Base-by-base conservation (phyloP, 2,888 invertebrate species). In the Eilema caniola region DNA sequence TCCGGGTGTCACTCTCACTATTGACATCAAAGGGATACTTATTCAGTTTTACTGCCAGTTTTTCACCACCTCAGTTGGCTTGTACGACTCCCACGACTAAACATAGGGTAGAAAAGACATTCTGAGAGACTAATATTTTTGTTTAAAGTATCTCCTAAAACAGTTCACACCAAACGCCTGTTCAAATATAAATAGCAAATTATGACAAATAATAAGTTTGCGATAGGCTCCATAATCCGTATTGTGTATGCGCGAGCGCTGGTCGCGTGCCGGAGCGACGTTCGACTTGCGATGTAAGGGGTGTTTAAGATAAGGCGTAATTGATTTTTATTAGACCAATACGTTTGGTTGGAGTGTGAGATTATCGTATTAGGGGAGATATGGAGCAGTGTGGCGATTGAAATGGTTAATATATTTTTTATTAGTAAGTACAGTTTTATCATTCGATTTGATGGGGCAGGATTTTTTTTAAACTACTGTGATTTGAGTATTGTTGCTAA, bases 301-400 rank as follows among this genome's bases (percentile, higher is more conserved):
- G 67, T 61, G 33, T 60, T 20, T 4, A 11, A 57, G 83, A 81
- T 81, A 81, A 81, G 73, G 16, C 1, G 57, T 79, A 74, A 81
- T 81, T 81, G 81, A 77, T 76, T 83, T 82, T 79, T 83, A 82
- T 82, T 79, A 78, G 71, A 62, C 67, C 74, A 83, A 76, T 77
- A 77, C 16, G 71, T 74, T 57, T 56, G 61, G 72, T 59, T 70
- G 69, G 63, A 72, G 25, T 70, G 56, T 64, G 57, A 70, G 71
- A 75, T 74, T 82, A 79, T 73, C 57, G 70, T 59, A 70, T 74
- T 78, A 75, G 53, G 61, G 70, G 60, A 61, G 25, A 68, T 62
- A 33, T 33, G 41, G 56, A 59, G 65, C 28, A 61, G 31, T 67
- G 61, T 66, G 62, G 25, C 47, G 56, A 31, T 24, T 3, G 31